Conservation (phyloP, 1,140 invertebrate genomes). For the fruit fly (Drosophila melanogaster) region Release_6_plus_ISO1_MT NT_033777.3:9855001-9855500, state of each 20-base stretch:
- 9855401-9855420: no score
- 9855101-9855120: constrained; percentile 50
- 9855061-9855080: background rate
- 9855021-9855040: background rate
- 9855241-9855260: constrained; percentile 13
- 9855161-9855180: constrained; percentile 72
- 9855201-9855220: constrained; percentile 32
- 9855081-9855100: constrained; percentile 64
- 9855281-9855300: constrained; percentile 21
- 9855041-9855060: constrained; percentile 9
- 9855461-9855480: no score
- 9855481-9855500: no score
- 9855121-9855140: constrained; percentile 18
- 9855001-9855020: background rate
- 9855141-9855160: constrained; percentile 65
- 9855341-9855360: background rate
- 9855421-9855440: background rate
- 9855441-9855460: background rate
- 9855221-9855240: constrained; percentile 4
- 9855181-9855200: constrained; percentile 59
- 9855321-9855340: background rate
- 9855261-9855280: background rate
- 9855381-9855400: no score
- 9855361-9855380: no score
- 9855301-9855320: background rate